phyloP scores from a whole-genome alignment of 2,888 invertebrate species.

The Bibio marci region DNA sequence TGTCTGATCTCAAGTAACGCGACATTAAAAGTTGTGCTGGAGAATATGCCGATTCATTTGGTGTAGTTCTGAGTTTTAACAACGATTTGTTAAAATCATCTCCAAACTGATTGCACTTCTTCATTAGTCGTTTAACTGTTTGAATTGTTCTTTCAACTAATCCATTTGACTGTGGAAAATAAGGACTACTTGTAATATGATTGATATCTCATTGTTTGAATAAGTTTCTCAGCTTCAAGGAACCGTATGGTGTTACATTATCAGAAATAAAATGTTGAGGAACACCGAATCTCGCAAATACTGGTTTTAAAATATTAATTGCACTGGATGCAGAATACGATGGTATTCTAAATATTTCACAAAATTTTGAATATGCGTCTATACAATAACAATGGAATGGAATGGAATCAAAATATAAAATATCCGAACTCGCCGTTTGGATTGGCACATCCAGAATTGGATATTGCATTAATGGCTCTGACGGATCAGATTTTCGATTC shows the following conservation, averaged over 20 bases:
- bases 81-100: slow-evolving; percentile 10
- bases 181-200: slow-evolving; percentile 7
- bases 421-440: too few relatives aligned
- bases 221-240: slow-evolving; percentile 4
- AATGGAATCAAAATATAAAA: too few relatives aligned
- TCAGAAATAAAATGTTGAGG: slow-evolving; percentile 8
- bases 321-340: too few relatives aligned
- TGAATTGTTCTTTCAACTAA: slow-evolving; percentile 7
- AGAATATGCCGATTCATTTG: slow-evolving; percentile 9
- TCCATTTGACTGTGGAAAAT: slow-evolving; percentile 8
- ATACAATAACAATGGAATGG: too few relatives aligned
- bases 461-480: too few relatives aligned
- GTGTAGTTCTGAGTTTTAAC: slow-evolving; percentile 13
- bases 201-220: slow-evolving; percentile 7
- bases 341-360: too few relatives aligned
- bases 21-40: slow-evolving; percentile 12
- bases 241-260: slow-evolving; percentile 8
- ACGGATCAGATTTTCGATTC: too few relatives aligned
- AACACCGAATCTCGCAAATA: slow-evolving; percentile 10
- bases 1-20: slow-evolving; percentile 9
- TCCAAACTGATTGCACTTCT: slow-evolving; percentile 3
- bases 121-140: slow-evolving; percentile 6
- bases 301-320: too few relatives aligned
- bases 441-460: too few relatives aligned
- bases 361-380: too few relatives aligned